phyloP scores from a whole-genome alignment of 2,888 invertebrate genomes.

The Lobophora halterata region DNA sequence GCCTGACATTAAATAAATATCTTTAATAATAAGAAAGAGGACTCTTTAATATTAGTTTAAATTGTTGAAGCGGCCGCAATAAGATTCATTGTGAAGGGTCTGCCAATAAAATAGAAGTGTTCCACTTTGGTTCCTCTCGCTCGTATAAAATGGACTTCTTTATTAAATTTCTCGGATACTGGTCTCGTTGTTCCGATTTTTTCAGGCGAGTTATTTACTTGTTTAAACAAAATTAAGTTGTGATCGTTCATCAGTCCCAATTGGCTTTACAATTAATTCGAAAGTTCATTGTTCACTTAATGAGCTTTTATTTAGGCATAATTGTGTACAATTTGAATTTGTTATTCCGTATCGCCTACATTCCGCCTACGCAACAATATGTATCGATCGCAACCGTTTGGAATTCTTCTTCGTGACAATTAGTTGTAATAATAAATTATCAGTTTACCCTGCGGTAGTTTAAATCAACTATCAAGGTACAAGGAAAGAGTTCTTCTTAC shows the following conservation, averaged over 20 bases:
- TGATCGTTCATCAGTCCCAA: conserved; percentile 24
- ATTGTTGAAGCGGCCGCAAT: no score
- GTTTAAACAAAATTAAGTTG: neutral
- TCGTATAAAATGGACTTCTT: conserved; percentile 1
- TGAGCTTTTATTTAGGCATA: conserved; percentile 43
- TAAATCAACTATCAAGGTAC: conserved; percentile 13
- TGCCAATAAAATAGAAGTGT: neutral
- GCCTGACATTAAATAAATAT: no score
- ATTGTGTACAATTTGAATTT: conserved; percentile 42
- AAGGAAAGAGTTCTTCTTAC: conserved; percentile 24
- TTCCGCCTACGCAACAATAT: conserved; percentile 42
- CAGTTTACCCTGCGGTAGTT: no score
- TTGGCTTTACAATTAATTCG: conserved; percentile 32
- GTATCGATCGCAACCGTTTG: conserved; percentile 6
- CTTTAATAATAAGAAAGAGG: neutral
- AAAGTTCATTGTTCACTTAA: conserved; percentile 51
- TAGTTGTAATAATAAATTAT: neutral
- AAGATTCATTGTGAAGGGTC: conserved; percentile 6
- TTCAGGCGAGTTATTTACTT: neutral
- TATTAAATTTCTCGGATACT: conserved; percentile 1
- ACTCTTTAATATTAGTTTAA: no score
- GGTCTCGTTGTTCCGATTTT: neutral
- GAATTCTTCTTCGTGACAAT: neutral
- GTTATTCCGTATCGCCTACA: conserved; percentile 48
- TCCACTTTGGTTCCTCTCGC: no score